These are phyloP conservation scores for Thomomys bottae DNA, from an alignment of 2,113 vertebrate genomes.

Conservation along the genomic window DNA sequence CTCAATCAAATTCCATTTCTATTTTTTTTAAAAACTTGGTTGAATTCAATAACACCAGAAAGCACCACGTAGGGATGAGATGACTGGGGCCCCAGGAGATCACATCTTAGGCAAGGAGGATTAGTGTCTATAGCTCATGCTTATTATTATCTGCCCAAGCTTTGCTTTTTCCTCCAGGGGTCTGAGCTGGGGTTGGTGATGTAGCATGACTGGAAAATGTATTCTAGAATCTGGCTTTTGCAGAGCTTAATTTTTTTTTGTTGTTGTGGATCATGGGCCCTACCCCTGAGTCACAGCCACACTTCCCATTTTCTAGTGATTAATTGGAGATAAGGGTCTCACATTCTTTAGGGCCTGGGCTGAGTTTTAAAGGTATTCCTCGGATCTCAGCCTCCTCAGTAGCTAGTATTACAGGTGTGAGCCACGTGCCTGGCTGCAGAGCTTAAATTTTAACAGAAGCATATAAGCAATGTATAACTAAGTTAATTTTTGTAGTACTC, in stretches of 20 bases:
- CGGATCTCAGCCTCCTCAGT: too few species aligned
- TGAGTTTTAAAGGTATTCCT: too few species aligned
- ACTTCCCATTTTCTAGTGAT: too few species aligned
- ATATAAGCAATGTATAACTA: background rate
- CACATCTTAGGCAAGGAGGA: background rate
- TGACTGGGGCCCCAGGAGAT: background rate
- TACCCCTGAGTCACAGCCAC: too few species aligned
- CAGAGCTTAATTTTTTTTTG: too few species aligned
- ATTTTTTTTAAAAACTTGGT: background rate
- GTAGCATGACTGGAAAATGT: background rate
- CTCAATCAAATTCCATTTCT: background rate
- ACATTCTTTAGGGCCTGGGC: too few species aligned
- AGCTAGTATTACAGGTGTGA: too few species aligned
- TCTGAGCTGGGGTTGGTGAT: background rate
- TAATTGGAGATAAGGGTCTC: too few species aligned
- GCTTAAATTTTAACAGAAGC: background rate
- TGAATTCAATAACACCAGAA: constrained; percentile 7
- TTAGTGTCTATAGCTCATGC: background rate
- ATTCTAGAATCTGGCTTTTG: background rate
- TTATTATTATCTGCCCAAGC: background rate
- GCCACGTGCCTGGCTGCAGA: background rate
- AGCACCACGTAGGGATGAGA: background rate
- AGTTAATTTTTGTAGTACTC: background rate
- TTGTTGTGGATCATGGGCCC: too few species aligned
- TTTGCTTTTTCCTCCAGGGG: background rate